Base-by-base conservation (phyloP, 2,888 invertebrate genomes). In the Baccha elongata region DNA sequence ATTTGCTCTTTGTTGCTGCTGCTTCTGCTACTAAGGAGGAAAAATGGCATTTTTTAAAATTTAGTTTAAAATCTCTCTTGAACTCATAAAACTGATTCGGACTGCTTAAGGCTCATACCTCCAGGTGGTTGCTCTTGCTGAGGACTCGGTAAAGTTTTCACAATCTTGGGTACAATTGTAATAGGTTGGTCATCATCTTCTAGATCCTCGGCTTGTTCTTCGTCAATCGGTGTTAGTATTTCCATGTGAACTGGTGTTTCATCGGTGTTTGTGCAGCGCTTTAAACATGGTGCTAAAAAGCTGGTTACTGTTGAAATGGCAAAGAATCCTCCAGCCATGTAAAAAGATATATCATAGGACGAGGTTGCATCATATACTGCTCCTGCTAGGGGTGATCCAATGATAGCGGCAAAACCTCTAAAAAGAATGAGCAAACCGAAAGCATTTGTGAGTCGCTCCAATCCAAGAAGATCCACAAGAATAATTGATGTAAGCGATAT, bases 401-500 rank as follows among this genome's bases (percentile, higher is more conserved):
- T 92, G 62, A 98, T 96, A 15, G 98, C 96, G 4, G 99, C 98
- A 40, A 96, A 95, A 55, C 99, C 99, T 88, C 99, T 95, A 92
- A 98, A 98, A 86, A 99, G 92, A 87, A 99, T 98, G 69, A 99
- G 93, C 84, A 99, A 93, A 10, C 99, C 99, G 91, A 99, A 99
- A 52, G 99, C 98, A 90, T 98, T 99, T 52, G 99, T 99, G 86
- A 99, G 92, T 90, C 96, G 96, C 89, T 99, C 98, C 89, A 99
- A 92, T 1, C 99, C 99, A 53, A 99, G 93, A 37, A 99, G 93
- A 91, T 99, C 99, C 86, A 99, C 98, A 84, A 99, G 93, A 88
- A 99, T 98, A 89, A 99, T 99, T 55, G 99, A 99, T 44, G 99
- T 99, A 75, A 99, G 92, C 8, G 99, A 98, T 88, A 99, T 98